phyloP scores from a whole-genome alignment of 2,888 invertebrate species.

The Platerodrilus igneus region DNA sequence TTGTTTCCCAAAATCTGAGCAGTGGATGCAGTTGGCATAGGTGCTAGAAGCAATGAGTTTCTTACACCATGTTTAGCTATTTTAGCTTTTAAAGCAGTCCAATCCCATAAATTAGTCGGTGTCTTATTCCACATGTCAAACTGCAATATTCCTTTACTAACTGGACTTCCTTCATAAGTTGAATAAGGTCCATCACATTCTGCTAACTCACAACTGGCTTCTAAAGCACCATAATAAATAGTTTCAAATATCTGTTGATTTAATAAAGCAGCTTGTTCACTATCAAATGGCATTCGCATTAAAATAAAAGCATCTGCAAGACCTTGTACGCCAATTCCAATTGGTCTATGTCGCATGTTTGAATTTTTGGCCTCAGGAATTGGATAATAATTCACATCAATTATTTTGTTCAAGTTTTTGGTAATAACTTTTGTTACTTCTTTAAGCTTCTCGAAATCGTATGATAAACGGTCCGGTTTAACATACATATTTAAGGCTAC shows the following conservation, averaged over 20 bases:
- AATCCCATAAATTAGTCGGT: conserved; percentile 85
- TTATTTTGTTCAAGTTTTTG: conserved; percentile 91
- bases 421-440: conserved; percentile 85
- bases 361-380: conserved; percentile 82
- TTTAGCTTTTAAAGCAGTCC: conserved; percentile 74
- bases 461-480: conserved; percentile 65
- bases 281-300: conserved; percentile 90
- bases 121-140: conserved; percentile 96
- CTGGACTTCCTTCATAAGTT: conserved; percentile 87
- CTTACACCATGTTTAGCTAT: conserved; percentile 86
- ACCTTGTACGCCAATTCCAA: conserved; percentile 95
- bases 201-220: conserved; percentile 93
- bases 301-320: conserved; percentile 94
- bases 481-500: conserved; percentile 96
- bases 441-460: conserved; percentile 82
- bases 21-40: conserved; percentile 99
- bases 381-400: conserved; percentile 95
- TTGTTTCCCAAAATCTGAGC: conserved; percentile 99
- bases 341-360: conserved; percentile 80
- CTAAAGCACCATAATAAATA: conserved; percentile 93
- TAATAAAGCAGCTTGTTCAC: conserved; percentile 74
- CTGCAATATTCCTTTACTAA: conserved; percentile 92
- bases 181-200: conserved; percentile 80
- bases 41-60: conserved; percentile 85
- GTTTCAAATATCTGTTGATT: conserved; percentile 98